These are phyloP conservation scores for Dryadula phaetusa DNA, from an alignment of 2,888 invertebrate species.

Conservation along the genomic window DNA sequence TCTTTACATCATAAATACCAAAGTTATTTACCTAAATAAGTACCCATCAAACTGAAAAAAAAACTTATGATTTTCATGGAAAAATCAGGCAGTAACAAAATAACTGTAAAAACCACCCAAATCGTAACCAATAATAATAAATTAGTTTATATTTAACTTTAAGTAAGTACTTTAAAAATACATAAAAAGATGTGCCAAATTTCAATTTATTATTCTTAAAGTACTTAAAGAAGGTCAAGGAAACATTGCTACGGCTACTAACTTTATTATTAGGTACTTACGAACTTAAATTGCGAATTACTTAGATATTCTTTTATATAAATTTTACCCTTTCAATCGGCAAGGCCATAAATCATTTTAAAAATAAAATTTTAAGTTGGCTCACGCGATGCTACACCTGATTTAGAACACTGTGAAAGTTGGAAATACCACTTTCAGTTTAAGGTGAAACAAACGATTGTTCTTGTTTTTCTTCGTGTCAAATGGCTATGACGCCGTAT, in stretches of 20 bases:
- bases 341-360: conserved; percentile 40
- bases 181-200: background rate
- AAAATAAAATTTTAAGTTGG: conserved; percentile 33
- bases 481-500: conserved; percentile 68
- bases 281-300: background rate
- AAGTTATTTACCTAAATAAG: conserved; percentile 17
- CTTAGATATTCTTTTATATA: background rate
- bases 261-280: too few relatives aligned
- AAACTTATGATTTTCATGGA: conserved; percentile 12
- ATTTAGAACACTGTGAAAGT: conserved; percentile 43
- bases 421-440: conserved; percentile 45
- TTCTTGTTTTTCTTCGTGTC: conserved; percentile 70
- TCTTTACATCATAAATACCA: background rate
- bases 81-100: too few relatives aligned
- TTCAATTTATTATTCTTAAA: background rate
- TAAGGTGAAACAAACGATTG: conserved; percentile 49
- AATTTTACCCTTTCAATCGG: conserved; percentile 14
- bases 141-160: conserved; percentile 22
- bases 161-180: conserved; percentile 13
- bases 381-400: conserved; percentile 44
- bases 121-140: conserved; percentile 20
- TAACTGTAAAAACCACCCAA: background rate
- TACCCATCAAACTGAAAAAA: conserved; percentile 18
- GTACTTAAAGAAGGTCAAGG: background rate
- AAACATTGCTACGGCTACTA: background rate